Percentiles rank a stretch among this genome's conserved stretches.
Conservation (phyloP, 2,888 invertebrate species). For the Eulithis prunata region DNA sequence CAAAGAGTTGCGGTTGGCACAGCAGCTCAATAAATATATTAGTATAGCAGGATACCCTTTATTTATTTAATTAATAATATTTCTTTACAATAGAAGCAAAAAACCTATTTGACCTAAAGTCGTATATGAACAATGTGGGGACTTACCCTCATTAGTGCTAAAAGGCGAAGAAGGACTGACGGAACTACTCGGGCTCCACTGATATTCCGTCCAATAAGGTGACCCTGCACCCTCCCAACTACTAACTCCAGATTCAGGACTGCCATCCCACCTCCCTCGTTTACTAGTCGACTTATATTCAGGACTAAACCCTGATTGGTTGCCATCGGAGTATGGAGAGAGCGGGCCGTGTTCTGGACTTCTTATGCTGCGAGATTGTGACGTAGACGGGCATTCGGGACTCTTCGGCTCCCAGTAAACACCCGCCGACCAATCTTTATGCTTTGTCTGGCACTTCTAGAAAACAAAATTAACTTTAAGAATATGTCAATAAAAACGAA, state of each 20-base stretch:
- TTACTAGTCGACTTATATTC: constrained; percentile 56
- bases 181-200: constrained; percentile 83
- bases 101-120: too few relatives aligned
- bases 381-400: constrained; percentile 66
- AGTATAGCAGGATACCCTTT: too few relatives aligned
- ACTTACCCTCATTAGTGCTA: constrained; percentile 68
- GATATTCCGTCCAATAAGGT: constrained; percentile 72
- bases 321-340: constrained; percentile 71
- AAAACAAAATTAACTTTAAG: constrained; percentile 37
- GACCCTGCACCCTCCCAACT: constrained; percentile 67
- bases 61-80: too few relatives aligned
- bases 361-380: constrained; percentile 56
- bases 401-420: constrained; percentile 78
- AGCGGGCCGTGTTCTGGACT: constrained; percentile 66
- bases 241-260: constrained; percentile 73
- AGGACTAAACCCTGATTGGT: constrained; percentile 72
- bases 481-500: neutral
- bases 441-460: constrained; percentile 66
- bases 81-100: too few relatives aligned
- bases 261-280: constrained; percentile 69
- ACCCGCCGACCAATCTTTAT: constrained; percentile 74
- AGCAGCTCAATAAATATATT: too few relatives aligned
- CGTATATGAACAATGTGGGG: too few relatives aligned
- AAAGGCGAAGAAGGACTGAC: constrained; percentile 79
- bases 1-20: too few relatives aligned